Percentiles rank a stretch among this genome's conserved stretches.
phyloP scores from a whole-genome alignment of 37 sponge, comb jelly and placozoan genomes.

The Aplysina aerophoba region DNA sequence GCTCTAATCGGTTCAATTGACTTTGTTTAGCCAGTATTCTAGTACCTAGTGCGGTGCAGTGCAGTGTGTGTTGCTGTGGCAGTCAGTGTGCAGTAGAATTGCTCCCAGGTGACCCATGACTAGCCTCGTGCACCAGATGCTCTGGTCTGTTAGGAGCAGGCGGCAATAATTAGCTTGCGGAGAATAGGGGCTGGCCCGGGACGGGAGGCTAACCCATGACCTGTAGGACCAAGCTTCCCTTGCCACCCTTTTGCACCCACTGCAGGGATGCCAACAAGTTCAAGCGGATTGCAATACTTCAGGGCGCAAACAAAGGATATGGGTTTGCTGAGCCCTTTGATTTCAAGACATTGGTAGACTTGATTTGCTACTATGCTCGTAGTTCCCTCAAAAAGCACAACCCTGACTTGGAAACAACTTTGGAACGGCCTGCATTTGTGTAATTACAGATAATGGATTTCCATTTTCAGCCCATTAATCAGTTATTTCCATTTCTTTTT shows the following conservation, averaged over 20 bases:
- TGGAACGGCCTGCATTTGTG: constrained; percentile 11
- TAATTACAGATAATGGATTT: not conserved
- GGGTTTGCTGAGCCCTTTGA: constrained; percentile 90
- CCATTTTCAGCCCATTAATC: too few relatives aligned
- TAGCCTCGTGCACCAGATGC: too few relatives aligned
- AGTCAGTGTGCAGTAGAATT: too few relatives aligned
- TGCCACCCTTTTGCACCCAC: not conserved
- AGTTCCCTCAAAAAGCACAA: constrained; percentile 86
- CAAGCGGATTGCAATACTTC: constrained; percentile 67
- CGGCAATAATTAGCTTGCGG: too few relatives aligned
- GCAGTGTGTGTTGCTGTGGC: constrained; percentile 11
- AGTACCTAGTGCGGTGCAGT: not conserved
- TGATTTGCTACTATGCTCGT: constrained; percentile 74
- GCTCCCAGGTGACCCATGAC: too few relatives aligned
- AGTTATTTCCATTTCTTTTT: too few relatives aligned
- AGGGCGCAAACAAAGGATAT: constrained; percentile 66
- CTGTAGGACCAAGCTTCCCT: not conserved
- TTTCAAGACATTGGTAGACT: constrained; percentile 63
- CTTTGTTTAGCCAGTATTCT: not conserved
- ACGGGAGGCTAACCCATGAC: not conserved
- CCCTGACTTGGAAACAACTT: constrained; percentile 45
- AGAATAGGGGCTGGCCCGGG: too few relatives aligned
- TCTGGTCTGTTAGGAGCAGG: too few relatives aligned
- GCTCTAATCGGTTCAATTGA: not conserved
- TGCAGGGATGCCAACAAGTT: constrained; percentile 33